Conservation (phyloP, 2,888 invertebrate genomes). For the Philonicus albiceps region DNA sequence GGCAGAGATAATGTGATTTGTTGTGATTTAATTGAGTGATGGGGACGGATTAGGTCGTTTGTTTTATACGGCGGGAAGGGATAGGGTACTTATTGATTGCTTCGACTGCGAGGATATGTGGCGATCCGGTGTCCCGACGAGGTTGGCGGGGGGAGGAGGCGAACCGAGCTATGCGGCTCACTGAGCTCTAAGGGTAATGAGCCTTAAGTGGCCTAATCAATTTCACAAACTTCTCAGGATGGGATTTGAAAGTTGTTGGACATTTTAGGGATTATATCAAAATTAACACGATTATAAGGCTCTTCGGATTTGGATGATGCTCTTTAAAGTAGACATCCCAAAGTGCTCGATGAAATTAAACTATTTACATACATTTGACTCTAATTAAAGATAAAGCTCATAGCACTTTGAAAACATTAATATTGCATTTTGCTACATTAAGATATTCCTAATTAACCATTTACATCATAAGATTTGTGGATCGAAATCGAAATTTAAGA, state of each 20-base stretch:
- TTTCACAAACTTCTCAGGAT: neutral
- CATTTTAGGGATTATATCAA: neutral
- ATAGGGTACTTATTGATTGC: neutral
- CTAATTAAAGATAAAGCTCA: neutral
- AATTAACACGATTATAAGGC: neutral
- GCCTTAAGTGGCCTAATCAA: neutral
- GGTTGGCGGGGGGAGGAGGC: too few relatives aligned
- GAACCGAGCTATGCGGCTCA: neutral
- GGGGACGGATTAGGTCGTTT: neutral
- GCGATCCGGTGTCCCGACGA: neutral
- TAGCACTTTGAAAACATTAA: neutral
- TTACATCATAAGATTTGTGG: too few relatives aligned
- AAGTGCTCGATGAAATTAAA: neutral
- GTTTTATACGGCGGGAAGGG: neutral
- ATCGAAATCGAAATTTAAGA: too few relatives aligned
- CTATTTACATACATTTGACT: neutral
- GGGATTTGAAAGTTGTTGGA: neutral
- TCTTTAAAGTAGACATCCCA: neutral
- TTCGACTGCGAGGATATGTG: neutral
- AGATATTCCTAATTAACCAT: too few relatives aligned
- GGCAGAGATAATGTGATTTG: slow-evolving; percentile 16
- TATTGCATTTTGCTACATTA: too few relatives aligned
- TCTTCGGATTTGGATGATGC: neutral
- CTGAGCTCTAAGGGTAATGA: neutral
- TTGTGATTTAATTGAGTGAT: slow-evolving; percentile 19